phyloP scores from a whole-genome alignment of 2,888 invertebrate genomes.

The Icerya purchasi region DNA sequence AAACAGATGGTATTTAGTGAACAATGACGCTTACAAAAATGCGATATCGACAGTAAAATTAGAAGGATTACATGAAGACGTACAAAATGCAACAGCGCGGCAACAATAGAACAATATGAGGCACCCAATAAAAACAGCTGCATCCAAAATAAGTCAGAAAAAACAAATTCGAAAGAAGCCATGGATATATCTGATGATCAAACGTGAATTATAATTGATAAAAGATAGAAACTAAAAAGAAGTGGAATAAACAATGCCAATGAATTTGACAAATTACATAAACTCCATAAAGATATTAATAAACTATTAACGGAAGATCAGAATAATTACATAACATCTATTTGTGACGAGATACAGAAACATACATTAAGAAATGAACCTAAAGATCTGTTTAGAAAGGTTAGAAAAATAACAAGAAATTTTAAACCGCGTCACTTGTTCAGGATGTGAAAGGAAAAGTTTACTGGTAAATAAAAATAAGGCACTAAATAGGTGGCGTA shows the following conservation, averaged over 20 bases:
- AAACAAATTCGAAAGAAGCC: background rate
- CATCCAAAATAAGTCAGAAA: too few species aligned
- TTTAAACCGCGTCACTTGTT: background rate
- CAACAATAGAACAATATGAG: background rate
- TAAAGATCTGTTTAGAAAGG: background rate
- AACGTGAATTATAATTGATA: background rate
- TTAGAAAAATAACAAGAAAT: background rate
- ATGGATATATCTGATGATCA: too few species aligned
- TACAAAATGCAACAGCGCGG: background rate
- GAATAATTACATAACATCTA: background rate
- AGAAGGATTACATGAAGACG: background rate
- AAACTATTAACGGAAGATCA: background rate
- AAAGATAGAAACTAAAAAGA: background rate
- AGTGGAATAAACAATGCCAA: background rate
- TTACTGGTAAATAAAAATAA: too few species aligned
- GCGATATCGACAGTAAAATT: too few species aligned
- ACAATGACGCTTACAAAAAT: background rate
- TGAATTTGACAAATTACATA: background rate
- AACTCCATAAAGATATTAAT: background rate
- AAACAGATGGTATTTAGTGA: background rate
- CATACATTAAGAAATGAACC: background rate
- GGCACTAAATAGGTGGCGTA: too few species aligned
- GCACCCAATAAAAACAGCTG: background rate
- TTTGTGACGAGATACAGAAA: background rate
- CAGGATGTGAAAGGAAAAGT: background rate